A percentile compares a stretch with the other conserved stretches of the same genome.
phyloP scores from a whole-genome alignment of 2,797 vertebrate species.

The Falco concolor region DNA sequence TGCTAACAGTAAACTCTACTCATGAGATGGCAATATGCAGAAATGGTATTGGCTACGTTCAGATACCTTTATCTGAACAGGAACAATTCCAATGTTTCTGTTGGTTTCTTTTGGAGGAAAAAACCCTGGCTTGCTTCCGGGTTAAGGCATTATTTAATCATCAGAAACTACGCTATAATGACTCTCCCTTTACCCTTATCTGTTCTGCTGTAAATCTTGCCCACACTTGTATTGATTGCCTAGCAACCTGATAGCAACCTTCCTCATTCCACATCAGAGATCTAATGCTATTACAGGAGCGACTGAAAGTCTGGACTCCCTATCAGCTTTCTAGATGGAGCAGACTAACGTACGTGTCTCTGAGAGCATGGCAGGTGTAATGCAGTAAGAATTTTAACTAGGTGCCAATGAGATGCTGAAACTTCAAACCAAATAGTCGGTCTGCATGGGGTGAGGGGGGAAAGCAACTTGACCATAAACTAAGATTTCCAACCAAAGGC shows the following conservation, averaged over 20 bases:
- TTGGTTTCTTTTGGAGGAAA: neutral
- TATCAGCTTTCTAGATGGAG: neutral
- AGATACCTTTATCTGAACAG: neutral
- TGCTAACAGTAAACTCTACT: neutral
- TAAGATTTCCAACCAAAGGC: neutral
- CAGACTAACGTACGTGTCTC: neutral
- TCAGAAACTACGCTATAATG: neutral
- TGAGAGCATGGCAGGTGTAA: neutral
- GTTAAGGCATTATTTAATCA: neutral
- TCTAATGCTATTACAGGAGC: neutral
- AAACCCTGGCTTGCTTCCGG: accelerated
- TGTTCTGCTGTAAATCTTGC: neutral
- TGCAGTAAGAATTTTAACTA: neutral
- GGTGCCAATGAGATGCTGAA: neutral
- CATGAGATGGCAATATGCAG: neutral
- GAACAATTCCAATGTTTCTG: neutral
- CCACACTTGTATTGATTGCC: neutral
- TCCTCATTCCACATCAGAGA: neutral
- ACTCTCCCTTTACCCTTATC: neutral
- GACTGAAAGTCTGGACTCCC: neutral
- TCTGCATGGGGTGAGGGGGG: neutral
- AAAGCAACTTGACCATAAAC: neutral
- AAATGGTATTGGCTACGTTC: neutral
- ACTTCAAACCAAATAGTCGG: neutral
- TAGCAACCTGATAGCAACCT: neutral